Evolutionary conservation across 2,888 invertebrate genomes (phyloP).

Genomic region (Clitarchus hookeri): DNA sequence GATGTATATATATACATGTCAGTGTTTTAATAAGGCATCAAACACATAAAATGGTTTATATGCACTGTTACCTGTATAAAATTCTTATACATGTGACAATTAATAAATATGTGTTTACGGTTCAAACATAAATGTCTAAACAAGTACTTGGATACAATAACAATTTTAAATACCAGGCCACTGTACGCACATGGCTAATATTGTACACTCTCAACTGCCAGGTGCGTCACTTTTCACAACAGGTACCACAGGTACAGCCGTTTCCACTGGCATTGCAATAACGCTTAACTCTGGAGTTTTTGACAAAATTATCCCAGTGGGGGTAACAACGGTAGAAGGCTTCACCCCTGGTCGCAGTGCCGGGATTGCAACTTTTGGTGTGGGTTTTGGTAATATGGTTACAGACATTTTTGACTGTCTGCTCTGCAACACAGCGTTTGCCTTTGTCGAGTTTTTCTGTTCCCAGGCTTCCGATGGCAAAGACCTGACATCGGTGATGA

Average conservation of each 20-base stretch:
- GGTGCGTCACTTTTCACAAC: background rate
- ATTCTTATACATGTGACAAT: background rate
- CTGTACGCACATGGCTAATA: background rate
- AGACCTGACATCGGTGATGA: slow-evolving; percentile 54
- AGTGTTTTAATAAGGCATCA: slow-evolving; percentile 14
- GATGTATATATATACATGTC: background rate
- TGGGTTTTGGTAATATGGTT: slow-evolving; percentile 65
- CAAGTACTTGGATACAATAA: slow-evolving; percentile 15
- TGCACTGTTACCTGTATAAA: background rate
- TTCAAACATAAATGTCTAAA: background rate
- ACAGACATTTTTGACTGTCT: slow-evolving; percentile 52
- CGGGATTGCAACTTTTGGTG: background rate
- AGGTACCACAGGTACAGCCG: background rate
- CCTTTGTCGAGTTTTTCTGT: slow-evolving; percentile 39
- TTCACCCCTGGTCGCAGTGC: slow-evolving; percentile 25
- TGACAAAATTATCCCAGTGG: slow-evolving; percentile 38
- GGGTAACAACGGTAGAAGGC: slow-evolving; percentile 38
- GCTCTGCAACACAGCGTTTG: slow-evolving; percentile 53
- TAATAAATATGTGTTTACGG: slow-evolving; percentile 22
- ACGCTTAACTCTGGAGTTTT: slow-evolving; percentile 38
- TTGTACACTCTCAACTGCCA: slow-evolving; percentile 14
- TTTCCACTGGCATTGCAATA: slow-evolving; percentile 33
- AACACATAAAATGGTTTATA: slow-evolving; percentile 3
- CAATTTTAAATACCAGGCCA: slow-evolving; percentile 16
- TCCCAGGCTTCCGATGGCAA: slow-evolving; percentile 43